Percentiles rank a stretch among this genome's conserved stretches.
Conservation (phyloP, 35 echinoderm and acorn worm genomes). For the Holothuria glaberrima region DNA sequence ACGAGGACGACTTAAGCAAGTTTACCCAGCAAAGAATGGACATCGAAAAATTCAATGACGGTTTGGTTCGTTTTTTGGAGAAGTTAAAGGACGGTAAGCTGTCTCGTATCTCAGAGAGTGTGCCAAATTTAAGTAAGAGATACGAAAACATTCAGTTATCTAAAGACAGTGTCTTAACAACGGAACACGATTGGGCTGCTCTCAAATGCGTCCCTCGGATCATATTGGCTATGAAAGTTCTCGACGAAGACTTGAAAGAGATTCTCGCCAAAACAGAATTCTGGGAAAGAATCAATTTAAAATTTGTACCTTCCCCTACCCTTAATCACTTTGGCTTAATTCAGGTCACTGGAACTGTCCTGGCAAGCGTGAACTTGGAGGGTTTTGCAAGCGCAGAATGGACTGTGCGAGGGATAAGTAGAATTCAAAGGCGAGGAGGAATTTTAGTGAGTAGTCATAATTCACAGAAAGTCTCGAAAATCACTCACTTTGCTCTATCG, state of each 20-base stretch:
- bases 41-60: constrained; percentile 42
- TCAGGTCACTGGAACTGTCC: constrained; percentile 11
- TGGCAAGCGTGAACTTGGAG: constrained; percentile 4
- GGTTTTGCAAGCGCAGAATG: constrained; percentile 32
- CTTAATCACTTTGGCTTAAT: constrained; percentile 27
- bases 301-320: constrained; percentile 16
- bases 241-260: not conserved
- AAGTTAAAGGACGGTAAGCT: constrained; percentile 23
- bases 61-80: constrained; percentile 31
- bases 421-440: not conserved
- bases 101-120: not conserved
- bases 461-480: not conserved
- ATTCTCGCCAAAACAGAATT: not conserved
- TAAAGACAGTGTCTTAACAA: not conserved
- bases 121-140: not conserved
- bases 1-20: constrained; percentile 6
- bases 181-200: constrained; percentile 42
- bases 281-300: constrained; percentile 8
- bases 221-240: not conserved
- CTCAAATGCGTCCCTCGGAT: constrained; percentile 11
- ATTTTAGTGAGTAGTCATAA: constrained; percentile 30
- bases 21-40: constrained; percentile 42
- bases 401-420: not conserved
- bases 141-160: constrained; percentile 13
- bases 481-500: constrained; percentile 5